A percentile compares a stretch with the other conserved stretches of the same genome.
phyloP scores from a whole-genome alignment of 53 echinoderm and acorn worm genomes.

The Paelopatides confundens region DNA sequence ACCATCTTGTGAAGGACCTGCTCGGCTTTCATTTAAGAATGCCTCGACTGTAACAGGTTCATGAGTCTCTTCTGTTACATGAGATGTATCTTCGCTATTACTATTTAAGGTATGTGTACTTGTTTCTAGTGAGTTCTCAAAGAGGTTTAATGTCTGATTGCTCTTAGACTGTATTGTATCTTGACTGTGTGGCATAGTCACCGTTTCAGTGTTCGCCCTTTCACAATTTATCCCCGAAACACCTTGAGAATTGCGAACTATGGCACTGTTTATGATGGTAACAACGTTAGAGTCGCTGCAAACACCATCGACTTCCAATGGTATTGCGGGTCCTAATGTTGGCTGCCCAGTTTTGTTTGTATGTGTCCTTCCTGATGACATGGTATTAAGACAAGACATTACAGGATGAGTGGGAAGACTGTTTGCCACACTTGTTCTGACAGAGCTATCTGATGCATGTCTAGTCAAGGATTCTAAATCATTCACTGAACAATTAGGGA shows the following conservation, averaged over 20 bases:
- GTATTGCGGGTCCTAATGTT: not conserved
- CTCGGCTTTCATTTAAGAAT: not conserved
- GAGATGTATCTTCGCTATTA: not conserved
- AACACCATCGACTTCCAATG: not conserved
- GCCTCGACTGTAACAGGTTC: conserved; percentile 1
- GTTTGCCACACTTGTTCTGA: conserved; percentile 4
- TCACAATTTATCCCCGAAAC: not conserved
- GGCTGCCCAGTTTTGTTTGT: not conserved
- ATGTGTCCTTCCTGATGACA: not conserved
- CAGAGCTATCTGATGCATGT: not conserved
- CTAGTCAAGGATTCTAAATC: conserved; percentile 21
- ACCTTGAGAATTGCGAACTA: conserved; percentile 1
- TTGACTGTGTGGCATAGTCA: not conserved
- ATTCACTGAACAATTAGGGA: conserved; percentile 8
- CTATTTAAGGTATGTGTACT: not conserved
- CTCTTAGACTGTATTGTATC: not conserved
- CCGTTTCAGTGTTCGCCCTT: not conserved
- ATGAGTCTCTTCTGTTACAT: not conserved
- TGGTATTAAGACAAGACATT: conserved; percentile 5
- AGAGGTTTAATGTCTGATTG: not conserved
- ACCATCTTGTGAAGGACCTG: conserved; percentile 15
- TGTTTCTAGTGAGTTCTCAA: conserved; percentile 21
- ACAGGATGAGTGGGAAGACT: conserved; percentile 34
- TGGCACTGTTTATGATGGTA: conserved; percentile 4
- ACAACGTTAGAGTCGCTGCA: conserved; percentile 17